Percentiles rank a stretch among this genome's conserved stretches.
Evolutionary conservation across 2,113 vertebrate species (phyloP).

Genomic region (Piprites chloris): DNA sequence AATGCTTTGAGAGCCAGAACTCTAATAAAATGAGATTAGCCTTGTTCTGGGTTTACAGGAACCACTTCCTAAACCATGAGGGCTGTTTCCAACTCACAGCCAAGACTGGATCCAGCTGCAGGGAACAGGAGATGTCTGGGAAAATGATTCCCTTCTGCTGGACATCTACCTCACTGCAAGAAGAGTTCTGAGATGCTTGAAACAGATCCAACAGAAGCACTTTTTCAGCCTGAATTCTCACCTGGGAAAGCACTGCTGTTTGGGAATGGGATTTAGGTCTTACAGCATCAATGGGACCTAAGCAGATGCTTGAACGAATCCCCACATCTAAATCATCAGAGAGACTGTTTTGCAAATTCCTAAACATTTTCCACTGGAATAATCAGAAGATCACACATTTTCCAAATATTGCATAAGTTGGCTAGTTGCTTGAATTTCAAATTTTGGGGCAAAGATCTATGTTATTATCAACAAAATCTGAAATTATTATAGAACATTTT

Average conservation of each 20-base stretch:
- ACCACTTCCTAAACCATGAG: not conserved
- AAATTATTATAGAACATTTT: not conserved
- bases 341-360: not conserved
- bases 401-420: constrained; percentile 37
- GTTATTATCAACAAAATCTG: constrained; percentile 15
- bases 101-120: not conserved
- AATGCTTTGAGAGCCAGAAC: not conserved
- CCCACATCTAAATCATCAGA: constrained; percentile 4
- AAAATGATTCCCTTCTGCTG: not conserved
- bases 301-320: not conserved
- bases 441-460: constrained; percentile 21
- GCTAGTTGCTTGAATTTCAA: constrained; percentile 11
- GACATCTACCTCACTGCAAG: not conserved
- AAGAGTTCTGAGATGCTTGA: not conserved
- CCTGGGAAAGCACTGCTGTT: not conserved
- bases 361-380: constrained; percentile 22
- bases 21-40: not conserved
- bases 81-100: not conserved
- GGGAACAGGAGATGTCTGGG: not conserved
- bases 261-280: not conserved
- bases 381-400: constrained; percentile 11
- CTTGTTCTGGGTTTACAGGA: not conserved
- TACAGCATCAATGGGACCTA: not conserved
- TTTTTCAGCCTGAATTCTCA: not conserved
- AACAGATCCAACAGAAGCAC: not conserved